Percentiles rank a stretch among this genome's conserved stretches.
These are phyloP conservation scores for Alosa sapidissima DNA, from an alignment of 2,797 vertebrate species.

Conservation along the genomic window DNA sequence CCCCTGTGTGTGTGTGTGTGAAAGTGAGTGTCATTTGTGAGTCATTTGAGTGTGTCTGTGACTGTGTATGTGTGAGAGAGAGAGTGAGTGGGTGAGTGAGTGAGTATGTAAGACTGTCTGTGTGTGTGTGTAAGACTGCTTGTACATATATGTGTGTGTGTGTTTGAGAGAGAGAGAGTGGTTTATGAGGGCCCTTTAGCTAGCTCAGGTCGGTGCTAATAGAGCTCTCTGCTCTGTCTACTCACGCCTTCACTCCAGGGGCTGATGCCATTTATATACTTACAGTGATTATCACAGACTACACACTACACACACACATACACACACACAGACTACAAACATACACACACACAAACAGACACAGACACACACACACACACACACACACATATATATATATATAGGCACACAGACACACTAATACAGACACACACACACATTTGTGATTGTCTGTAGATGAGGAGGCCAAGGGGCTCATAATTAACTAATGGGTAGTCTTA, in stretches of 20 bases:
- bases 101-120: too few species aligned
- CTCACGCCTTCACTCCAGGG: background rate
- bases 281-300: background rate
- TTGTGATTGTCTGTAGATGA: background rate
- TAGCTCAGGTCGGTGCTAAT: background rate
- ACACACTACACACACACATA: background rate
- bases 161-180: background rate
- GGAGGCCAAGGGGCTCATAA: slow-evolving; percentile 33
- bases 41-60: background rate
- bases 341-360: background rate
- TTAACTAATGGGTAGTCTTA: background rate
- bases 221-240: background rate
- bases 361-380: background rate
- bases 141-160: too few species aligned
- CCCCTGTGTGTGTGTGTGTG: background rate
- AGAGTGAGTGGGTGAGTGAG: background rate
- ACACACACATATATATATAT: background rate
- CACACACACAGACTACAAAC: background rate
- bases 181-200: background rate
- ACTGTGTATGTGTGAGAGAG: background rate
- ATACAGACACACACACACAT: background rate
- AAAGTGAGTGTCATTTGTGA: too few species aligned
- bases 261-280: background rate
- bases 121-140: too few species aligned
- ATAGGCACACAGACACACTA: too few species aligned